phyloP scores from a whole-genome alignment of 2,888 invertebrate genomes.

The Epirrhoe alternata region DNA sequence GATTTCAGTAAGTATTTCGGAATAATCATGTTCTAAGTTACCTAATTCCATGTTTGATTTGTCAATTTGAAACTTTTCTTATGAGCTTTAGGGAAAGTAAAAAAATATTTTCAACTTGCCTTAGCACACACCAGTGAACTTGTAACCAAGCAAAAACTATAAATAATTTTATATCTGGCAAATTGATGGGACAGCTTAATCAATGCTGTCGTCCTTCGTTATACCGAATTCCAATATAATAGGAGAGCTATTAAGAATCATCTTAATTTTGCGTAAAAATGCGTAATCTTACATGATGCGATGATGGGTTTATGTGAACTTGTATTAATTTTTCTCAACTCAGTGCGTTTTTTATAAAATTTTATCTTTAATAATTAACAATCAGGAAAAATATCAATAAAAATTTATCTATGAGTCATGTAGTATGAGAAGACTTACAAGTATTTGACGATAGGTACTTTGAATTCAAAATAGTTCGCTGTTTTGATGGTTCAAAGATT shows the following conservation, averaged over 20 bases:
- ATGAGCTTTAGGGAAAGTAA: background rate
- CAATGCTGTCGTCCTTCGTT: constrained; percentile 54
- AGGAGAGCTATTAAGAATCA: constrained; percentile 52
- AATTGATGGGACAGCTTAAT: constrained; percentile 50
- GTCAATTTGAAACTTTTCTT: too few species aligned
- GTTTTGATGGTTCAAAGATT: constrained; percentile 7
- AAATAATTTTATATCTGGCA: constrained; percentile 38
- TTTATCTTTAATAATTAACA: too few species aligned
- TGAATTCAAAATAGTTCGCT: background rate
- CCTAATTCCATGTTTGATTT: too few species aligned
- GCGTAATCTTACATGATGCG: too few species aligned
- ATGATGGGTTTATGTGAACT: too few species aligned
- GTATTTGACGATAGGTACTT: background rate
- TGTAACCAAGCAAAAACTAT: constrained; percentile 10
- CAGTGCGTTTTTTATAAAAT: too few species aligned
- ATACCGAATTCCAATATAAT: constrained; percentile 57
- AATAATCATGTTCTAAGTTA: too few species aligned
- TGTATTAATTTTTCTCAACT: too few species aligned
- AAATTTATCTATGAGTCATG: too few species aligned
- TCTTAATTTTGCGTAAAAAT: too few species aligned
- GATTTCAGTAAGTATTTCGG: too few species aligned
- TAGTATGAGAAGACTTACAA: background rate
- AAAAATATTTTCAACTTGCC: constrained; percentile 5
- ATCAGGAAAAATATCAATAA: too few species aligned
- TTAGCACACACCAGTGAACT: constrained; percentile 7